Conservation (phyloP, 2,113 vertebrate genomes). For the Lophura nycthemera region DNA sequence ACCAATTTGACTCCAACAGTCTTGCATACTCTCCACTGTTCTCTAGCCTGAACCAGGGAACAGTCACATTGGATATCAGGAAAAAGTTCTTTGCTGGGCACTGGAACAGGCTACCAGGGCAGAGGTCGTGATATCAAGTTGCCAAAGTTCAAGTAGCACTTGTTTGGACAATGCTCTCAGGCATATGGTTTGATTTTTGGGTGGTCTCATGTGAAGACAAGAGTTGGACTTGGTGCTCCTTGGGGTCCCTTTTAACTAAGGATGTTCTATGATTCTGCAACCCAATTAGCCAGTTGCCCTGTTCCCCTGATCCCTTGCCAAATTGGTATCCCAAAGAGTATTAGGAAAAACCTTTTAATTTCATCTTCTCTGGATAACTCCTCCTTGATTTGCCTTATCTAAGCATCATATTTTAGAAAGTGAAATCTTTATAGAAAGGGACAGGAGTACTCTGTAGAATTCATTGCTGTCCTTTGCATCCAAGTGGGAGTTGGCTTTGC, state of each 20-base stretch:
- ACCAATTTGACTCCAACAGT: not conserved
- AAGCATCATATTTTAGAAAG: not conserved
- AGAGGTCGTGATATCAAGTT: too few relatives aligned
- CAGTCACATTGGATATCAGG: too few relatives aligned
- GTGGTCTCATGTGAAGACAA: too few relatives aligned
- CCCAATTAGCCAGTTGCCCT: not conserved
- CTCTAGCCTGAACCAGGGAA: too few relatives aligned
- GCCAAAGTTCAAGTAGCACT: too few relatives aligned
- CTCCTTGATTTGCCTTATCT: not conserved
- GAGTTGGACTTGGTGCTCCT: too few relatives aligned
- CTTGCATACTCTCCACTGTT: not conserved
- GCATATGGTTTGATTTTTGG: too few relatives aligned
- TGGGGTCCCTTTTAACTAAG: too few relatives aligned
- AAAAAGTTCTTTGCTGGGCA: too few relatives aligned
- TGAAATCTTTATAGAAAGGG: not conserved
- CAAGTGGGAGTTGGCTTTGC: not conserved
- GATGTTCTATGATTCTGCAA: not conserved
- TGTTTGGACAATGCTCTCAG: too few relatives aligned
- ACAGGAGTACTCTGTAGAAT: not conserved
- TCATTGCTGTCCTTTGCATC: not conserved
- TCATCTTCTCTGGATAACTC: not conserved
- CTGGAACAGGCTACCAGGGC: too few relatives aligned
- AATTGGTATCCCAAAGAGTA: not conserved
- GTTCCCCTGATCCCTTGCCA: not conserved
- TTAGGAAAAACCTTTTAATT: not conserved